These are phyloP conservation scores for Hedya salicella DNA, from an alignment of 2,888 invertebrate species.

Conservation along the genomic window DNA sequence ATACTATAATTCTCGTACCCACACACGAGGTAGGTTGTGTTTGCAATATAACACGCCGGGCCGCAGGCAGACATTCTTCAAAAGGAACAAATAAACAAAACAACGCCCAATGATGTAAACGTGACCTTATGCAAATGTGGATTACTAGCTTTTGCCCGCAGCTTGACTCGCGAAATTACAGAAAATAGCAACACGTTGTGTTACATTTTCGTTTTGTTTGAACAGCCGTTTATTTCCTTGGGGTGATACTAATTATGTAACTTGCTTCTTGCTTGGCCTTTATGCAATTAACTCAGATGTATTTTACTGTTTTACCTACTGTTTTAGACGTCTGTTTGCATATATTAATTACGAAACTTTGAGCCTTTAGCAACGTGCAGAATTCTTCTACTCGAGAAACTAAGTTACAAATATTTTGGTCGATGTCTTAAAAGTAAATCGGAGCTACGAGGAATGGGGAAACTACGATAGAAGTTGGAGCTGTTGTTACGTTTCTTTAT, in stretches of 20 bases:
- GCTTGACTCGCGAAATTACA: constrained; percentile 25
- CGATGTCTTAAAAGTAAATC: constrained; percentile 9
- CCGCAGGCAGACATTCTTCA: background rate
- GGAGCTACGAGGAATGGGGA: constrained; percentile 11
- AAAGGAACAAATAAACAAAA: constrained; percentile 10
- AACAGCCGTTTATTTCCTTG: constrained; percentile 39
- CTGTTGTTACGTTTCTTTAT: constrained; percentile 21
- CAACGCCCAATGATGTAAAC: constrained; percentile 16
- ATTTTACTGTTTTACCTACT: constrained; percentile 31
- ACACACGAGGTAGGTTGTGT: background rate
- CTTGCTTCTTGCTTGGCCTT: constrained; percentile 33
- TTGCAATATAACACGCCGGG: too few species aligned
- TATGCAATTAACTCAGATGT: constrained; percentile 37
- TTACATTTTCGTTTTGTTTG: constrained; percentile 32
- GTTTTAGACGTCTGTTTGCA: constrained; percentile 12
- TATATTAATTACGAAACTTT: constrained; percentile 23
- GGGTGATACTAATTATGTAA: constrained; percentile 40
- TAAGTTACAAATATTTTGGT: background rate
- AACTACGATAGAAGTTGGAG: constrained; percentile 17
- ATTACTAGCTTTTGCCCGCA: constrained; percentile 22
- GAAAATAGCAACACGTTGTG: constrained; percentile 8
- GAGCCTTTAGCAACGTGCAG: background rate
- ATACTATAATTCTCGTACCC: background rate
- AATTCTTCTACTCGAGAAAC: background rate
- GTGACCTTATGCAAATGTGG: constrained; percentile 21